Base-by-base conservation (phyloP, 2,113 vertebrate species). In the Thalassoma bifasciatum region DNA sequence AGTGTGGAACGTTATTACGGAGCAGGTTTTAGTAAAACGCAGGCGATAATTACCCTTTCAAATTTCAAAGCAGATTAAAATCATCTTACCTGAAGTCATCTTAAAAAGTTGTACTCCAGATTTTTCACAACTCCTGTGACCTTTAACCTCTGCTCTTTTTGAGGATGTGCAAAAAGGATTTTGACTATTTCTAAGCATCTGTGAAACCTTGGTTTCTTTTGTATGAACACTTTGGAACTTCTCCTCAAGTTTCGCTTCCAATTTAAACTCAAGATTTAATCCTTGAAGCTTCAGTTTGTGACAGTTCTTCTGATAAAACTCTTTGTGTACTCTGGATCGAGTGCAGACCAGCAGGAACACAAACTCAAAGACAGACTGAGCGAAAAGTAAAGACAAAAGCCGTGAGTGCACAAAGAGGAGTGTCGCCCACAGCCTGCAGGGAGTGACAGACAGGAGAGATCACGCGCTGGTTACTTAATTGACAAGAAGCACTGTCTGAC, bases 391-490 rank as follows among this genome's bases (percentile, higher is more conserved):
- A 50, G 6, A 22, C 1, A 19, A 44, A 16, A 58, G 21, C 36
- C 40, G 12, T 40, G 26, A 53, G 14, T 22, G n/a, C 21, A 58
- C 36, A 42, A 58, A 61, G 40, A 44, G 24, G 54, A 22, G 37
- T 23, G 19, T 42, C 40, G 22, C 21, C 30, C 22, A 19, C 36
- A 52, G 7, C 16, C 13, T 9, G 12, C 50, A 34, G 38, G 26
- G 5, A 2, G n/a, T 72, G 76, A 61, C 44, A 53, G 69, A 24
- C 34, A 50, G 49, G 13, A 8, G 42, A 24, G 44, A 44, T 44
- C 12, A 44, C 16, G 2, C 13, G 42, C 16, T 16, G 36, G 42
- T 37, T 38, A 9, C 3, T 57, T 38, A 11, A 67, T 34, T 59
- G 46, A 64, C 65, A 37, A 36, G 47, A 54, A 42, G 21, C 51